Base-by-base conservation (phyloP, 2,888 invertebrate species). In the Urechis unicinctus region DNA sequence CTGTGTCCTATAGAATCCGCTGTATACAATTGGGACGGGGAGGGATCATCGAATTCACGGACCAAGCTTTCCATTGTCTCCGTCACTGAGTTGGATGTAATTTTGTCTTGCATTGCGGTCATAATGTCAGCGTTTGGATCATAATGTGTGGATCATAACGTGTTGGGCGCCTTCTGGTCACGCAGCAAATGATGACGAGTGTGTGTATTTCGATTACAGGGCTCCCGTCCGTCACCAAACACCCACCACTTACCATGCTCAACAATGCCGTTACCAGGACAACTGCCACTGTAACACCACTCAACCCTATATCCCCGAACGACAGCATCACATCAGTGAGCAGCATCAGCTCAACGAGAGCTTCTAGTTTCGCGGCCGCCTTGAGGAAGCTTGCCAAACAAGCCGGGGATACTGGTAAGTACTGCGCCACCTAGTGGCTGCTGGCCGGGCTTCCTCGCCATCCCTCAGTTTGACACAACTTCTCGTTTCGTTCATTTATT, bases 311-410 rank as follows among this genome's bases (percentile, higher is more conserved):
- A 48, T 69, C 69, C 28, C 74, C 68, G 26, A 70, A 68, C 56
- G 70, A 67, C 57, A 65, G 68, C 29, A 61, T 68, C 48, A 66
- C 64, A 30, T 62, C 71, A 1, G 53, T 61, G 25, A 60, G 59
- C 26, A 62, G 66, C 25, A 72, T 67, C 51, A 62, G 72, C 21
- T 70, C 31, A 1, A 24, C 48, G 5, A 66, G 75, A 46, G 73
- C 73, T 0, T 91, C 91, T 36, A 78, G 78, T 57, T 93, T 93
- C 82, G 92, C 93, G 52, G 91, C 92, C 48, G 93, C 93, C 26
- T 82, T 94, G 52, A 84, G 93, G 57, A 90, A 89, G 75, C 83
- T 93, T 65, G 93, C 93, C 61, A 91, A 93, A 80, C 92, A 93
- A 79, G 91, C 91, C 25, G 89, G 74, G 52, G 50, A 50, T 24